These are phyloP conservation scores for Drosophila sp. DNA, from an alignment of 1,140 invertebrate species.

Conservation along the genomic window DNA sequence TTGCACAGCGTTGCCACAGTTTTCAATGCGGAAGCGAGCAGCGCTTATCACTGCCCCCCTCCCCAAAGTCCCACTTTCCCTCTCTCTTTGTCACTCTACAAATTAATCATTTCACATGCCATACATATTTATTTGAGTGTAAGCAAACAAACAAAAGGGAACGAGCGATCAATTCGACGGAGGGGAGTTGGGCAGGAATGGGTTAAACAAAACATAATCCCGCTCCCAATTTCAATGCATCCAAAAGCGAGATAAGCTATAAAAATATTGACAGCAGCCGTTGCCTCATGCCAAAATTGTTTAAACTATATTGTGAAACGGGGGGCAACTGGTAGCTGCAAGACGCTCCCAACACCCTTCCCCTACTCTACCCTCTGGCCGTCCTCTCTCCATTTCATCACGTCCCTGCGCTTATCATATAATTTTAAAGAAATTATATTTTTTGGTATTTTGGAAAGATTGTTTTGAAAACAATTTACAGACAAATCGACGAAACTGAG, in stretches of 20 bases:
- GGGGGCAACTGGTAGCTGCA: conserved; percentile 16
- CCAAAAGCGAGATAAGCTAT: conserved; percentile 65
- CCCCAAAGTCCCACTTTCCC: no score
- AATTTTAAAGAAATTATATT: conserved; percentile 58
- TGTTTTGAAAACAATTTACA: conserved; percentile 69
- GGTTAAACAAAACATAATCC: conserved; percentile 12
- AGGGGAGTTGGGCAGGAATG: background rate
- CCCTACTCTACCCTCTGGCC: no score
- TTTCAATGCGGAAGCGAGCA: conserved; percentile 63
- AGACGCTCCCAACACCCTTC: background rate
- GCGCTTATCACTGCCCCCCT: conserved; percentile 45
- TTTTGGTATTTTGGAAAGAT: conserved; percentile 15
- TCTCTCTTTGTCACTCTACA: background rate
- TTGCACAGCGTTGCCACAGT: conserved; percentile 65
- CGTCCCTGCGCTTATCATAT: conserved; percentile 54
- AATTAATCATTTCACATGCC: conserved; percentile 42
- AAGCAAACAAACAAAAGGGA: conserved; percentile 50
- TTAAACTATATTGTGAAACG: conserved; percentile 55
- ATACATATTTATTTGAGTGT: conserved; percentile 17
- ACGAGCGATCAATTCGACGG: background rate
- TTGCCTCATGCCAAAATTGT: conserved; percentile 71
- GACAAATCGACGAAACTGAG: conserved; percentile 68
- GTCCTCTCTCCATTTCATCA: background rate
- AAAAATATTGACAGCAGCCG: conserved; percentile 71
- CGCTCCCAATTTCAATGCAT: conserved; percentile 29